These are phyloP conservation scores for Lucilia sericata DNA, from an alignment of 1,140 invertebrate species.

Conservation along the genomic window DNA sequence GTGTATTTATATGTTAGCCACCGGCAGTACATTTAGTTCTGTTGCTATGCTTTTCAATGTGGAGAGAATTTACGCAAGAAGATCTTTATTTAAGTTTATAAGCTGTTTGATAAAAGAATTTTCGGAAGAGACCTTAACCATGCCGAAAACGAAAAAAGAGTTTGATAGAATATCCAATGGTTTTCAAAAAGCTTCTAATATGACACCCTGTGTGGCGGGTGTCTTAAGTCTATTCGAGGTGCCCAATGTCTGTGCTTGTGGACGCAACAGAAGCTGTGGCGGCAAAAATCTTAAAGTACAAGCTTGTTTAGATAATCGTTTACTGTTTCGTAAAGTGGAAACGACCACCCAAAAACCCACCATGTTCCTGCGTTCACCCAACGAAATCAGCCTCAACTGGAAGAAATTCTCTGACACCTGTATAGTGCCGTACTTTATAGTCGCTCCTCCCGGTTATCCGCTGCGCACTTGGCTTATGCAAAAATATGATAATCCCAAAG, in stretches of 20 bases:
- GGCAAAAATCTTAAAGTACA: slow-evolving; percentile 53
- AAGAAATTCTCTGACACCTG: slow-evolving; percentile 51
- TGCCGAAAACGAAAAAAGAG: slow-evolving; percentile 54
- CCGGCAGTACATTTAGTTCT: slow-evolving; percentile 53
- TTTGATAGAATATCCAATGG: slow-evolving; percentile 53
- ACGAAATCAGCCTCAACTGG: slow-evolving; percentile 45
- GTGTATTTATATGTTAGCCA: slow-evolving; percentile 57
- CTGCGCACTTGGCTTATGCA: slow-evolving; percentile 60
- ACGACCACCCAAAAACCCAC: slow-evolving; percentile 44
- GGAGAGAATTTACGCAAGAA: slow-evolving; percentile 52
- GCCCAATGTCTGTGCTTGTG: not conserved
- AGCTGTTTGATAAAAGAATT: slow-evolving; percentile 46
- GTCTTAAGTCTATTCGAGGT: slow-evolving; percentile 51
- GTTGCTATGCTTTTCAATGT: slow-evolving; percentile 55
- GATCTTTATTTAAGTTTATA: slow-evolving; percentile 59
- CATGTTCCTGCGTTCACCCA: slow-evolving; percentile 52
- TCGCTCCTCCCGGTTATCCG: slow-evolving; percentile 57
- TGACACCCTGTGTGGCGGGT: slow-evolving; percentile 57
- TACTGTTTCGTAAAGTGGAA: slow-evolving; percentile 58
- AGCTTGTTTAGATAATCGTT: slow-evolving; percentile 57
- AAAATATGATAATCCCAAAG: slow-evolving; percentile 52
- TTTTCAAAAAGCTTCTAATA: slow-evolving; percentile 55
- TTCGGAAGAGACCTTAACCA: slow-evolving; percentile 51
- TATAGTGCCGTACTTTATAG: slow-evolving; percentile 53
- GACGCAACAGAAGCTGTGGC: not conserved